Evolutionary conservation across 2,888 invertebrate genomes (phyloP), one percentile per base, ranked within the genome.

Genomic region (Lydus trimaculatus): DNA sequence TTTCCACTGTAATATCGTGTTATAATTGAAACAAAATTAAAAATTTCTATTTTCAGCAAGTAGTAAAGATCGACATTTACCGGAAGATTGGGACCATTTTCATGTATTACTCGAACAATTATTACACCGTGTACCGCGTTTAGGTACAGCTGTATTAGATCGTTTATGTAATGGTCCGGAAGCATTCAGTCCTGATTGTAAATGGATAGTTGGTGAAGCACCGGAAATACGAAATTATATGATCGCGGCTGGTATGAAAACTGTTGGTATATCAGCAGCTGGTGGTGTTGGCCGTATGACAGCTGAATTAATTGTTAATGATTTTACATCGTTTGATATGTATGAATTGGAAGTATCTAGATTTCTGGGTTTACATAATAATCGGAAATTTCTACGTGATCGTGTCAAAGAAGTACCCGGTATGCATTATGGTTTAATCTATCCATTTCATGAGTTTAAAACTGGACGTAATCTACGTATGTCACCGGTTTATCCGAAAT

Each of bases 81-180:
- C 92, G 0, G 93, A 95, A 80, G 98, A 98, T 85, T 99, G 98
- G 98, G 98, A 99, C 84, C 96, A 97, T 80, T 99, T 99, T 85
- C 95, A 97, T 81, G 89, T 94, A 58, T 86, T 98, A 58, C 88
- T 99, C 33, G 94, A 96, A 76, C 91, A 96, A 81, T 87, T 98
- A 76, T 86, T 98, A 52, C 90, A 91, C 74, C 89, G 98, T 28
- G 91, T 97, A 69, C 98, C 99, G 0, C 85, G 87, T 60, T 88
- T 99, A 63, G 90, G 90, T 31, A 88, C 90, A 59, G 93, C 94
- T 0, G 87, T 90, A 9, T 88, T 97, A 17, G 93, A 96, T 76
- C 91, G 91, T 72, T 87, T 99, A 15, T 92, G 92, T 78, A 97
- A 97, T 81, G 94, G 95, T 0, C 92, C 97, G 0, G 98, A 98